Evolutionary conservation across 2,888 invertebrate species (phyloP), one percentile per base, ranked within the genome.

Genomic region (Eutolmus rufibarbis): DNA sequence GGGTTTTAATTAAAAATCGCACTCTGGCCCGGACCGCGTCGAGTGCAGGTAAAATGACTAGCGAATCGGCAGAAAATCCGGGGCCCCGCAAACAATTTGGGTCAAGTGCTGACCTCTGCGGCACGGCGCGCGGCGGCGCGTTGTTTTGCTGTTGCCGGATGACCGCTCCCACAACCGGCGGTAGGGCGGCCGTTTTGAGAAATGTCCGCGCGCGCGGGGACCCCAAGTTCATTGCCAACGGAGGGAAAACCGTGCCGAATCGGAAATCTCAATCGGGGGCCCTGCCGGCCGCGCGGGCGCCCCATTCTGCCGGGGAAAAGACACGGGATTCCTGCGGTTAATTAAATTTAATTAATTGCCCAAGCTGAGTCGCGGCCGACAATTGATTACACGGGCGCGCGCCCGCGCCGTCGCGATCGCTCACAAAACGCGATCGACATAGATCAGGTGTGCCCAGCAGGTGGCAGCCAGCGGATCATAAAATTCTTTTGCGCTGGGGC

Each of bases 331-430:
- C 84, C 84, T 57, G 66, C 84, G 84, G 84, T 84, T 84, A 84
- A 84, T 84, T 84, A 84, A 84, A 84, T 84, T 84, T 84, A 84
- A 84, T 84, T 84, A 84, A 84, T 84, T 84, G 84, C 84, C 84
- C 74, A 34, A 66, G 66, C 66, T 66, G 66, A 84, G 66, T 66
- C 40, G 57, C 74, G 66, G 31, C 84, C 57, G 40, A 74, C 84
- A 84, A 84, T 84, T 84, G 84, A 84, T 84, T 66, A 66, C 40
- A 84, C 74, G 84, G 34, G 84, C 84, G 84, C 37, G 66, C 66
- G 66, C 66, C 19, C 28, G 66, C 66, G 12, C 66, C 23, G 28
- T 2, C 66, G 66, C 66, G 28, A 19, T 66, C 66, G n/a, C n/a
- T 66, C 28, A 66, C 14, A 74, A 84, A 57, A 84, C 23, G 40